Evolutionary conservation across 2,113 vertebrate species (phyloP), one percentile per base, ranked within the genome.

Genomic region (Austrofundulus limnaeus): DNA sequence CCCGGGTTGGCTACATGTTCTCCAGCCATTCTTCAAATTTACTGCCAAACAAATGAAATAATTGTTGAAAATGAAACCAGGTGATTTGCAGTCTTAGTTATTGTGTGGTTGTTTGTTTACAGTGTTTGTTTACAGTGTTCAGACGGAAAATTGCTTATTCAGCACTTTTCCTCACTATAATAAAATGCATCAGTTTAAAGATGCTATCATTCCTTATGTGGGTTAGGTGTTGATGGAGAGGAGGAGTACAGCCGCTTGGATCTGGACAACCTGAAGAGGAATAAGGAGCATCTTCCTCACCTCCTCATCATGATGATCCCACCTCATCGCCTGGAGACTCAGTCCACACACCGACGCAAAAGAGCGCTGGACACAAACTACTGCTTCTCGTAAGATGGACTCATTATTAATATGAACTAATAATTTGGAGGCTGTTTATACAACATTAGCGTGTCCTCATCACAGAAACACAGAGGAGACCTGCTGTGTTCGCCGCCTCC

Each of bases 261-360:
- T 66, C 83, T 94, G 74, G 93, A 94, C 12, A 89, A 92, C 34
- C 85, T 94, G 54, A 94, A 92, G 87, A 95, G 91, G 83, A 92
- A 91, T 82, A 95, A 93, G 11, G 93, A 94, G 1, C 88, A 92
- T 81, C 89, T 92, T 72, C 95, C 96, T 41, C 96, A 98, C 71
- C 91, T 98, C 2, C 95, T 98, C 74, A 82, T 98, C 73, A 97
- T 96, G 95, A 97, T 98, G 94, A 93, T 96, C 45, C 96, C 96
- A 0, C 92, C 95, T 0, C 94, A 98, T 76, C 93, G 95, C 23
- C 88, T 96, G n/a, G 93, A 94, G 38, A 85, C 76, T 41, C 92
- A 91, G 0, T 63, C 90, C 63, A 73, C 88, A 2, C 94, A 92
- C 58, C 90, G 95, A 75, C 94, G 93, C 88, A 96, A 95, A 83